Evolutionary conservation across 2,113 vertebrate species (phyloP).

Genomic region (pig (Sus scrofa)): T2T-Sscrofa CM000812.6:192244501-192245000

Average conservation of each 20-base stretch:
- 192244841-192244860: not conserved
- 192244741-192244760: not conserved
- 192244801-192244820: not conserved
- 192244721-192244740: not conserved
- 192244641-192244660: not conserved
- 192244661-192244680: not conserved
- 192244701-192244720: constrained; percentile 10
- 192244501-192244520: not conserved
- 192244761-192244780: not conserved
- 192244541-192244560: not conserved
- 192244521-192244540: not conserved
- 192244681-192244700: constrained; percentile 18
- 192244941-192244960: not conserved
- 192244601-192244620: not conserved
- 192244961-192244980: not conserved
- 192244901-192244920: not conserved
- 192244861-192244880: not conserved
- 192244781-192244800: constrained; percentile 26
- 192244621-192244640: not conserved
- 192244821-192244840: not conserved
- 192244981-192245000: not conserved
- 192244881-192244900: not conserved
- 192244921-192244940: not conserved
- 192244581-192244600: not conserved
- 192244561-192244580: constrained; percentile 13